Percentiles rank a stretch among this genome's conserved stretches.
Evolutionary conservation across 1,140 invertebrate species (phyloP).

Genomic region (Anastrepha ludens): DNA sequence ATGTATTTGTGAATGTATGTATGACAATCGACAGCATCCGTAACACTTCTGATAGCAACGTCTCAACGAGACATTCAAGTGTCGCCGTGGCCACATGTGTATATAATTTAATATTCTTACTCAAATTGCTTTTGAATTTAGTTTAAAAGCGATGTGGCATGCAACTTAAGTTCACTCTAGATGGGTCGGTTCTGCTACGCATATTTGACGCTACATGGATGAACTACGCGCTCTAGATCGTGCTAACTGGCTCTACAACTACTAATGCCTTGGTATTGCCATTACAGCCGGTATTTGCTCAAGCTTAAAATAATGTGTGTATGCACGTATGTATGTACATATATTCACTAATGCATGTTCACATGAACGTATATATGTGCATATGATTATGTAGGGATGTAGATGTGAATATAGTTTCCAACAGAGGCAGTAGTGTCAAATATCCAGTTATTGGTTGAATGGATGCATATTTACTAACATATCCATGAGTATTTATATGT

Average conservation of each 20-base stretch:
- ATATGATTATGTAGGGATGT: too few species aligned
- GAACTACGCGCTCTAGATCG: constrained; percentile 9
- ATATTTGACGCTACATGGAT: constrained; percentile 22
- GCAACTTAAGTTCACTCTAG: not conserved
- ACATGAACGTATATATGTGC: too few species aligned
- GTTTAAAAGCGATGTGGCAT: constrained; percentile 6
- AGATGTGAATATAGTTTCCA: not conserved
- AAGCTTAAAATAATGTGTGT: not conserved
- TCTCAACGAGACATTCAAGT: constrained; percentile 61
- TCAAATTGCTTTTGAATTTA: constrained; percentile 65
- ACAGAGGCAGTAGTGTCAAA: constrained; percentile 1
- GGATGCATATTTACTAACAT: not conserved
- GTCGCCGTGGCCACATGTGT: constrained; percentile 73
- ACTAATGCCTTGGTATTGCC: not conserved
- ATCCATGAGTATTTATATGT: not conserved
- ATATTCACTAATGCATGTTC: not conserved
- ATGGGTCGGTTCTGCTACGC: not conserved
- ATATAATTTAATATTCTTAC: constrained; percentile 70
- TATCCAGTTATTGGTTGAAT: constrained; percentile 12
- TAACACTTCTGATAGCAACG: constrained; percentile 3
- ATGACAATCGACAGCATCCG: constrained; percentile 38
- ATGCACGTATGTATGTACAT: not conserved
- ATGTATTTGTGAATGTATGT: not conserved
- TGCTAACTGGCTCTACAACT: constrained; percentile 4
- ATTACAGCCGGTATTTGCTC: not conserved